Base-by-base conservation (phyloP, 1,140 invertebrate genomes). In the Drosophila santomea region DNA sequence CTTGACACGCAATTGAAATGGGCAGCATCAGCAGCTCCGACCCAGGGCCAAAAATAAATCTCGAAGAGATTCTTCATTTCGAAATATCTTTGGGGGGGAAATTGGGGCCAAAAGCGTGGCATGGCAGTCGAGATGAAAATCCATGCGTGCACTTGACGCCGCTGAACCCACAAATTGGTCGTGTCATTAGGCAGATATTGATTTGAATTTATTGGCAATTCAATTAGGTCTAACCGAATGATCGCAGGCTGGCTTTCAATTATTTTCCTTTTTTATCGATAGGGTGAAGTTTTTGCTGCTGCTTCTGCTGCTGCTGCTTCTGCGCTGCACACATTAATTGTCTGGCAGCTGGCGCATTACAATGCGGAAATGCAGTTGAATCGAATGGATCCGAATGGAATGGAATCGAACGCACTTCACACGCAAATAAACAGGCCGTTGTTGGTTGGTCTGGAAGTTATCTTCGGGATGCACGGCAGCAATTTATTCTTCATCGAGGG, bases 341-440 rank as follows among this genome's bases (percentile, higher is more conserved):
- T 63, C 51, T 63, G 59, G 44, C 56, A 74, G 73, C 61, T 75
- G 63, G 44, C 39, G 57, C 51, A 62, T 52, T 74, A 71, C 82
- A 73, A 81, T 84, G 82, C 81, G 82, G 83, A 85, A 88, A 78
- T 88, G 60, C 51, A 78, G 82, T 74, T 62, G 74, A 78, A 71
- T 59, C 41, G 72, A 79, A 56, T 56, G 63, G 80, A 86, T 73
- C 51, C 35, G 63, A 79, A 51, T 64, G 67, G 80, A 86, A 81
- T 66, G 43, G 58, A 82, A 81, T 82, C 73, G 79, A 88, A 86
- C 82, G 82, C 83, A 86, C 82, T 88, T 74, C 61, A 83, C 58
- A 88, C 83, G 79, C 80, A 80, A 85, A 72, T 75, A 54, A 69
- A 61, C 66, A 66, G 66, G 12, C 45, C 23, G 64, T 68, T 68